Conservation (phyloP, 1,140 invertebrate species). For the Drosophila micromelanica region DNA sequence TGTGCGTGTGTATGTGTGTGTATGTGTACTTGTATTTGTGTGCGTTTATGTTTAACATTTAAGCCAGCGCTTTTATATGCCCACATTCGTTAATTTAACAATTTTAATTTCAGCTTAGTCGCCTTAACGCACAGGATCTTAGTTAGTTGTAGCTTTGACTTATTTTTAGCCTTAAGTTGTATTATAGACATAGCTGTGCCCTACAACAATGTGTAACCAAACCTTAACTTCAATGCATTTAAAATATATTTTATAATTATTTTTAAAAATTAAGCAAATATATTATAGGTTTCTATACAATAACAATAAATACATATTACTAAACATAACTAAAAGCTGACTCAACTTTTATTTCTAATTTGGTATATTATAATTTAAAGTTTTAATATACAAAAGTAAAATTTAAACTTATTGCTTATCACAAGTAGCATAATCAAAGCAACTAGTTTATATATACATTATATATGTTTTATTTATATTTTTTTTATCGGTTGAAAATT, state of each 20-base stretch:
- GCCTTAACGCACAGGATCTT: not conserved
- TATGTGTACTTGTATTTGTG: not conserved
- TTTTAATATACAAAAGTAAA: too few species aligned
- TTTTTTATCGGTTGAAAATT: too few species aligned
- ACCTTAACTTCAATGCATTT: slow-evolving; percentile 27
- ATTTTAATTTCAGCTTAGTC: not conserved
- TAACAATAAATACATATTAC: not conserved
- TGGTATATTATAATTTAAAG: too few species aligned
- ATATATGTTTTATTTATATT: too few species aligned
- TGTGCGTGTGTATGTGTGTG: not conserved
- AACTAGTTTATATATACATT: too few species aligned
- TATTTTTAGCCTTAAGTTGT: slow-evolving; percentile 57
- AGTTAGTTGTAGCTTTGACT: not conserved
- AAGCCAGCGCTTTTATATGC: not conserved
- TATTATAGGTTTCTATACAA: not conserved
- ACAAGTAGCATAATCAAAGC: too few species aligned
- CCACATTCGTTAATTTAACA: slow-evolving; percentile 1
- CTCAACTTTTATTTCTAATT: too few species aligned
- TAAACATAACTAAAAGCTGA: too few species aligned
- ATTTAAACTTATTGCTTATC: too few species aligned
- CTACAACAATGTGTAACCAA: slow-evolving; percentile 8
- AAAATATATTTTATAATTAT: slow-evolving; percentile 6
- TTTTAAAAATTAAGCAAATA: slow-evolving; percentile 8
- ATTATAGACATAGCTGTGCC: slow-evolving; percentile 53
- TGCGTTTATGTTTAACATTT: not conserved